Conservation (phyloP, 2,888 invertebrate genomes). For the Cephus pulcher region DNA sequence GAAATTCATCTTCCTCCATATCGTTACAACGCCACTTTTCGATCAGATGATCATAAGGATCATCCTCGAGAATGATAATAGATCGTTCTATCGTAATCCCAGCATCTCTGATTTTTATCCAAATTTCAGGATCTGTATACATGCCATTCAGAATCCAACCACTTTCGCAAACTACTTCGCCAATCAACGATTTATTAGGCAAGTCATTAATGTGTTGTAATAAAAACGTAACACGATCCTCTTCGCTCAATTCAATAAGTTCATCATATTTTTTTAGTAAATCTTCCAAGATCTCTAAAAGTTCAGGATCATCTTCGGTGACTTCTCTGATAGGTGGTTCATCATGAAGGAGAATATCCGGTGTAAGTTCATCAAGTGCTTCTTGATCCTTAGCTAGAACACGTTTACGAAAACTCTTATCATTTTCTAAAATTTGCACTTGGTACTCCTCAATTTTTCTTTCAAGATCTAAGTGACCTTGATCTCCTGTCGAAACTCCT, state of each 20-base stretch:
- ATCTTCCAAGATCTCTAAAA: conserved; percentile 62
- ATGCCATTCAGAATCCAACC: conserved; percentile 75
- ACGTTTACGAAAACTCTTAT: conserved; percentile 56
- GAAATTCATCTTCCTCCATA: background rate
- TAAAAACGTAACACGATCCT: conserved; percentile 67
- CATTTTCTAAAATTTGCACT: conserved; percentile 52
- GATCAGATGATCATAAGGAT: conserved; percentile 63
- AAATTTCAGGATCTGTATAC: conserved; percentile 68
- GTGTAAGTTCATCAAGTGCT: conserved; percentile 62
- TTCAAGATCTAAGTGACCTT: conserved; percentile 51
- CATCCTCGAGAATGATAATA: conserved; percentile 69
- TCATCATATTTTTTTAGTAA: conserved; percentile 68
- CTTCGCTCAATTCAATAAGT: conserved; percentile 65
- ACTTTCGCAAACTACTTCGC: conserved; percentile 53
- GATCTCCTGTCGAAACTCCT: conserved; percentile 58
- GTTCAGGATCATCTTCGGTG: conserved; percentile 41
- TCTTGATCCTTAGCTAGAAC: conserved; percentile 42
- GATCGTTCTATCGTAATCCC: conserved; percentile 71
- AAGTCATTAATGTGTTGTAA: conserved; percentile 58
- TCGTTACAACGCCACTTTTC: conserved; percentile 38
- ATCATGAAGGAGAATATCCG: conserved; percentile 54
- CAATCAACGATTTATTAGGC: conserved; percentile 47
- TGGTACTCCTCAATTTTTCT: conserved; percentile 27
- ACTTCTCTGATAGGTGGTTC: conserved; percentile 31
- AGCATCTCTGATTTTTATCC: conserved; percentile 66